Evolutionary conservation across 1,140 invertebrate species (phyloP), one percentile per base, ranked within the genome.

Genomic region (Diorhabda carinulata): DNA sequence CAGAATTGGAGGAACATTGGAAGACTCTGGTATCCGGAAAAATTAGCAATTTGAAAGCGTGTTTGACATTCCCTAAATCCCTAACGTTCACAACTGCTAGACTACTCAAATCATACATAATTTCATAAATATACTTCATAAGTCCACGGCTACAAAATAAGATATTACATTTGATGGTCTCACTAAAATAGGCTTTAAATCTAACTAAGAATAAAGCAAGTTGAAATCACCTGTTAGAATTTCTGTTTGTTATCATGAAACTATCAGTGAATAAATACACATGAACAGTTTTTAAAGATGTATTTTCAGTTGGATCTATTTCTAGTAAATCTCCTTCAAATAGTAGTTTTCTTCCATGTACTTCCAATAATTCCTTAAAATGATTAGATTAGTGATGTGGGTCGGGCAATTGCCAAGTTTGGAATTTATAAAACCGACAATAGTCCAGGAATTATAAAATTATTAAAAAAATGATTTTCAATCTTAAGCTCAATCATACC

Each of bases 41-140:
- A 68, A 95, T 95, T 66, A 98, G 83, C 2, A 98, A 86, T 82
- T 98, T 98, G 75, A 98, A 97, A 3, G 94, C 93, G 81, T 96
- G 90, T 81, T 96, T 97, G 0, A 96, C 89, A 68, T 89, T 92
- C 61, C 92, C 93, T 67, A 95, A 84, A 84, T 98, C 96, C 74
- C 93, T 87, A 3, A 98, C 94, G 84, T 99, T 99, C 0, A 99
- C 96, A 25, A 98, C 91, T 43, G 96, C 96, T 70, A 99, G 82
- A 79, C 89, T 95, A 78, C 94, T 94, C 2, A 98, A 84, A 75
- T 97, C 93, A 81, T 98, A 98, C 75, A 93, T 87, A 4, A 88
- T 89, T 82, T 97, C 91, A 84, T 96, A 95, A 81, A 94, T 92
- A 78, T 96, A 95, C 72, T 92, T 88, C 72, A 94, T 93, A 57